Evolutionary conservation across 2,797 vertebrate genomes (phyloP), one percentile per base, ranked within the genome.

Genomic region (Anguilla obscura): DNA sequence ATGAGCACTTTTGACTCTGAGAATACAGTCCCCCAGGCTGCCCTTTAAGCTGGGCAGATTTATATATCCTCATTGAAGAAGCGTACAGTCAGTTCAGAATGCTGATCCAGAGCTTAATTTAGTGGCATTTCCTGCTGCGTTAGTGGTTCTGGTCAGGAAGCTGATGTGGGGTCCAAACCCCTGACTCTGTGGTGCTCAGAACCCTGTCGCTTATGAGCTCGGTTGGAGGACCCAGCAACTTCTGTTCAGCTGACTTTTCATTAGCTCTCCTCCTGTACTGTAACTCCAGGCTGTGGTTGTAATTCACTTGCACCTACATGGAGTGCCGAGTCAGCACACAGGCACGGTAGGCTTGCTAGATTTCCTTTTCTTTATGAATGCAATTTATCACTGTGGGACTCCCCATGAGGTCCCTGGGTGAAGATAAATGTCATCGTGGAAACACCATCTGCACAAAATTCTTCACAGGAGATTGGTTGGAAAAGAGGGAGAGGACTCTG

Each of bases 61-160:
- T 58, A 71, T 58, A 48, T 10, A 21, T 10, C 48, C 33, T 45
- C 76, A 76, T 83, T 71, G 16, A 66, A 85, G 33, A 66, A 16
- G 30, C 30, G 74, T 56, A 12, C 21, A 33, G 48, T 18, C 85
- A 56, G 86, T 88, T 86, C 85, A 69, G 21, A 30, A 10, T 27
- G 88, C 52, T 87, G 80, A 91, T 89, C 86, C 84, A 85, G 69
- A 60, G 71, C 74, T 79, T 88, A 87, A 92, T 91, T 90, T 90
- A 89, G 60, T 3, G 30, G 48, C 86, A 58, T 66, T 66, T 85
- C 76, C 76, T 63, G 24, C 45, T 86, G 27, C 54, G 84, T 71
- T 89, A 90, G 91, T 88, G 87, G 86, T 89, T 87, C 52, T 87
- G 80, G 83, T 80, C 89, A 90, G 89, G 90, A 91, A 88, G 86